Conservation (phyloP, 2,797 vertebrate genomes). For the Argentina silus region DNA sequence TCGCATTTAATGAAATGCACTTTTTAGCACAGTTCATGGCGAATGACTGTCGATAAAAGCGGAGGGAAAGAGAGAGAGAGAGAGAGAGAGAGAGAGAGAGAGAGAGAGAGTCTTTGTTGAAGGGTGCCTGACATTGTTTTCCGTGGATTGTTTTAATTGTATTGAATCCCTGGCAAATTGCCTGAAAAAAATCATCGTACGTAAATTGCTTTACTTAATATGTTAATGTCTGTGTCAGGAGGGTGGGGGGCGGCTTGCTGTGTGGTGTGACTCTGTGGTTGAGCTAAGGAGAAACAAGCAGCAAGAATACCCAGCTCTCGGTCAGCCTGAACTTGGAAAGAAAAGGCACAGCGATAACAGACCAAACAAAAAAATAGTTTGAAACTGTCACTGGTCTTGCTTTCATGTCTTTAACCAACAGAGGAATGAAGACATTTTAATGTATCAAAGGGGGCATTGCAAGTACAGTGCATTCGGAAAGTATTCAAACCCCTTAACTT, state of each 20-base stretch:
- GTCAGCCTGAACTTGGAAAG: neutral
- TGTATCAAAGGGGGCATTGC: slow-evolving; percentile 1
- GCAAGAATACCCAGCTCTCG: neutral
- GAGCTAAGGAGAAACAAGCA: neutral
- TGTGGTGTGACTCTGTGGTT: neutral
- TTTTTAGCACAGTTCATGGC: slow-evolving; percentile 27
- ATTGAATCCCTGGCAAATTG: slow-evolving; percentile 48
- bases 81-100: neutral
- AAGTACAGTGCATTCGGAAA: too few species aligned
- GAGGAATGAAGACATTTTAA: neutral
- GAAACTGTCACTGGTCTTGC: neutral
- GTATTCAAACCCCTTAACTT: too few species aligned
- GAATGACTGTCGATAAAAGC: slow-evolving; percentile 39
- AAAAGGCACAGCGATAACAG: neutral
- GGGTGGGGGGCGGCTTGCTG: neutral
- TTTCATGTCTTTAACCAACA: neutral
- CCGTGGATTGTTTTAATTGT: slow-evolving; percentile 47
- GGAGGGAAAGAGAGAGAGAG: slow-evolving; percentile 28
- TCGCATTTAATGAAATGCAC: slow-evolving; percentile 37
- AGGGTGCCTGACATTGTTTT: slow-evolving; percentile 37
- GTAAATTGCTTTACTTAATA: slow-evolving; percentile 47
- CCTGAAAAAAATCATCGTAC: slow-evolving; percentile 44
- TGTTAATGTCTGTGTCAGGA: slow-evolving; percentile 42
- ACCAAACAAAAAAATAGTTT: neutral
- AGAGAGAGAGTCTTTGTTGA: slow-evolving; percentile 18